Percentiles rank a stretch among this genome's conserved stretches.
phyloP scores from a whole-genome alignment of 2,113 vertebrate genomes.

The Microtus pennsylvanicus region DNA sequence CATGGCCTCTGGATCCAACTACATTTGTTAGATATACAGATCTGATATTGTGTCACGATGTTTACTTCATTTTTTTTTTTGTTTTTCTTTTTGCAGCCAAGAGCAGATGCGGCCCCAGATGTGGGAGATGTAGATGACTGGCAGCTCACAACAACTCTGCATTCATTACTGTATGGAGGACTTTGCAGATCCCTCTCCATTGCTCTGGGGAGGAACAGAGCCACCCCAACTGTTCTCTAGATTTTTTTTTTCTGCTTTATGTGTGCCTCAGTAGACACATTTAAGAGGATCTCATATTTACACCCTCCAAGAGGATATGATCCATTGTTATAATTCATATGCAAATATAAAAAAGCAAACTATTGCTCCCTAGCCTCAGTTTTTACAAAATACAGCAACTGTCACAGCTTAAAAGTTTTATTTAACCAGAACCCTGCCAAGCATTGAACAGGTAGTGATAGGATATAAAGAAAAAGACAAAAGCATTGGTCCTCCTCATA shows the following conservation, averaged over 20 bases:
- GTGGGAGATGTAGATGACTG: slow-evolving; percentile 56
- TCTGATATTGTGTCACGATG: slow-evolving; percentile 44
- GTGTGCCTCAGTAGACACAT: not conserved
- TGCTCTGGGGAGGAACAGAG: not conserved
- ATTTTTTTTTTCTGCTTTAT: slow-evolving; percentile 33
- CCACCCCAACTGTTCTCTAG: not conserved
- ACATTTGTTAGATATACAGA: slow-evolving; percentile 70
- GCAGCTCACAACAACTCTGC: slow-evolving; percentile 6
- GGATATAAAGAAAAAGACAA: slow-evolving; percentile 7
- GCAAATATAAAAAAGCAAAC: not conserved
- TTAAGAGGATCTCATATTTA: slow-evolving; percentile 10
- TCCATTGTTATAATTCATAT: slow-evolving; percentile 6
- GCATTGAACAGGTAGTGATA: not conserved
- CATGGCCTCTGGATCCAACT: slow-evolving; percentile 52
- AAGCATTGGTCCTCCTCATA: not conserved
- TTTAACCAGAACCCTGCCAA: not conserved
- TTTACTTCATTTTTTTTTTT: slow-evolving; percentile 60
- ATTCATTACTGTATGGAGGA: not conserved
- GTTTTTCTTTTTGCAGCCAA: slow-evolving; percentile 56
- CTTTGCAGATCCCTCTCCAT: slow-evolving; percentile 32
- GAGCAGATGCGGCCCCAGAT: slow-evolving; percentile 75
- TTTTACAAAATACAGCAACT: slow-evolving; percentile 12
- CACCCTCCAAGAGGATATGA: slow-evolving; percentile 20
- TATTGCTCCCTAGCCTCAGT: not conserved
- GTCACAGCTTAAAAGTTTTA: not conserved